Evolutionary conservation across 2,888 invertebrate species (phyloP), one percentile per base, ranked within the genome.

Genomic region (Dione juno): DNA sequence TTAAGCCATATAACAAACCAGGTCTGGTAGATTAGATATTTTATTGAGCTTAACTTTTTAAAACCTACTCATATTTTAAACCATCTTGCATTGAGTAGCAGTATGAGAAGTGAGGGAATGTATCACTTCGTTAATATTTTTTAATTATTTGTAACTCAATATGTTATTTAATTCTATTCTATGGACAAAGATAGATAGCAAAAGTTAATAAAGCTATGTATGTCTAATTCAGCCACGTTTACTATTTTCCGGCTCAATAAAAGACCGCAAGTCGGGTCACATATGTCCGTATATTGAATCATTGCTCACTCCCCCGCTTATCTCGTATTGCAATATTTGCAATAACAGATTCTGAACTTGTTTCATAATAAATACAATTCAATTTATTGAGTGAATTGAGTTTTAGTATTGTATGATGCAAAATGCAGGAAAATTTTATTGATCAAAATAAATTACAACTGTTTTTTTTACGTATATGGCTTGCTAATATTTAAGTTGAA

Each of bases 221-320:
- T 68, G 48, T 66, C 57, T 68, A 50, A 70, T 61, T 66, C 73
- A 70, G 70, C 68, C 63, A 71, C 71, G 72, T 73, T 68, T 68
- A 68, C 70, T 69, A 48, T 82, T 82, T 82, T 68, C 82, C 82
- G 76, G 81, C 87, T 90, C 88, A 88, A 89, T 90, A 90, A 86
- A 88, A 87, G 84, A 84, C 84, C 80, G 72, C 82, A 83, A 83
- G 85, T 85, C 73, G 77, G 75, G 76, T 82, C 82, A 88, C 92
- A 90, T 87, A 89, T 90, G 91, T 87, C 80, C 77, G 72, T 88
- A 90, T 89, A 88, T 88, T 87, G 85, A 87, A 88, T 86, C 88
- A 87, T 87, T 85, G 85, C 81, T 83, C 77, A 76, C 79, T 77
- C 83, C 85, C 76, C 72, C 73, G 74, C 78, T 79, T 79, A 80